A percentile compares a stretch with the other conserved stretches of the same genome.
Evolutionary conservation across 1,140 invertebrate species (phyloP).

Genomic region (Trypoxylus dichotomus): DNA sequence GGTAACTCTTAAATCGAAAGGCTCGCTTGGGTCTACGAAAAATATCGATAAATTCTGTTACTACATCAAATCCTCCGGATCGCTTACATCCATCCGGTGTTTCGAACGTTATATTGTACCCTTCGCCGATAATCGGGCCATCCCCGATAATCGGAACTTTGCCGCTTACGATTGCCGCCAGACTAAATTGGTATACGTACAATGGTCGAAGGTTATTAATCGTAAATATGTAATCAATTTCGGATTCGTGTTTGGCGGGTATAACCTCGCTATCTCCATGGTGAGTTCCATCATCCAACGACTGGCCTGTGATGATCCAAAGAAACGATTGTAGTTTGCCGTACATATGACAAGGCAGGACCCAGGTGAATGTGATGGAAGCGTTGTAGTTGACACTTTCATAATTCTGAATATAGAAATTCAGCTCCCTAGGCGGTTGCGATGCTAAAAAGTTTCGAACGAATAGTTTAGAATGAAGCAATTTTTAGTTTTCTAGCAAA

Average conservation of each 20-base stretch:
- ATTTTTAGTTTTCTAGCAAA: no score
- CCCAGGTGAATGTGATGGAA: neutral
- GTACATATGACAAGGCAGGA: neutral
- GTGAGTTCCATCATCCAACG: neutral
- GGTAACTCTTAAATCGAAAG: neutral
- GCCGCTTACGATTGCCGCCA: neutral
- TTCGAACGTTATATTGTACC: neutral
- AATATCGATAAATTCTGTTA: neutral
- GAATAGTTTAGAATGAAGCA: neutral
- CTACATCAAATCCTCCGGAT: neutral
- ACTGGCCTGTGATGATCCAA: neutral
- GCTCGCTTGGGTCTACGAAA: neutral
- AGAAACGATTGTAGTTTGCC: neutral
- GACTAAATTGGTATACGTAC: neutral
- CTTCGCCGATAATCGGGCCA: neutral
- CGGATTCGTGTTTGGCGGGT: neutral
- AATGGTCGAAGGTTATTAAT: neutral
- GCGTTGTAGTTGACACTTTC: neutral
- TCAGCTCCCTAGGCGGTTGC: neutral
- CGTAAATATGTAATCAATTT: neutral
- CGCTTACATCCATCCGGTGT: constrained; percentile 17
- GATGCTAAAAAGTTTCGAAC: neutral
- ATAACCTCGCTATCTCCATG: neutral
- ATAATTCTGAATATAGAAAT: neutral
- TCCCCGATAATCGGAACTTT: no score